These are phyloP conservation scores for Laterallus jamaicensis DNA, from an alignment of 2,113 vertebrate species.

Conservation along the genomic window DNA sequence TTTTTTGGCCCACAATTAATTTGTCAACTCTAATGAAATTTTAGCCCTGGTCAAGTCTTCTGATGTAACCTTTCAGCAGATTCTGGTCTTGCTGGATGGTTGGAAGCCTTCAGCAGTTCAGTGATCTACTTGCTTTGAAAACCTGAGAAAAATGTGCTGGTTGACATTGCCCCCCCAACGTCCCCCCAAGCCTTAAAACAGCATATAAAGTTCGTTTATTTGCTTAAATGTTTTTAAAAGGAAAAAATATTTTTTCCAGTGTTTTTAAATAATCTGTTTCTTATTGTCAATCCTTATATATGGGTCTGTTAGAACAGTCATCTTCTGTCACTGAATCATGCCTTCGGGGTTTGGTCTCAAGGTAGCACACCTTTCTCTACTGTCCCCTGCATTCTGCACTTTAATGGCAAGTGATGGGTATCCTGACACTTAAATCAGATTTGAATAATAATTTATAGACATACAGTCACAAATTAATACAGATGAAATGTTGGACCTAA, in stretches of 20 bases:
- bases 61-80: neutral
- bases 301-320: neutral
- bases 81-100: neutral
- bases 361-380: neutral
- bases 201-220: neutral
- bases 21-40: neutral
- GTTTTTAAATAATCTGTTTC: neutral
- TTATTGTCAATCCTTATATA: neutral
- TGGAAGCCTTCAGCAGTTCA: neutral
- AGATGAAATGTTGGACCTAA: neutral
- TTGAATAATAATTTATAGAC: neutral
- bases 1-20: neutral
- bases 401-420: neutral
- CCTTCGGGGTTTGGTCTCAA: neutral
- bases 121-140: neutral
- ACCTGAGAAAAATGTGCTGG: neutral
- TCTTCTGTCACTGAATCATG: neutral
- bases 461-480: neutral
- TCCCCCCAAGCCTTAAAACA: neutral
- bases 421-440: neutral
- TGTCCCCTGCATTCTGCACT: neutral
- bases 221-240: neutral
- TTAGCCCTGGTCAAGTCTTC: neutral
- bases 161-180: neutral
- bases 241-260: neutral